Evolutionary conservation across 30 jellyfish, hydroid and myxozoan genomes (phyloP).

Genomic region (Aurelia coerulea): DNA sequence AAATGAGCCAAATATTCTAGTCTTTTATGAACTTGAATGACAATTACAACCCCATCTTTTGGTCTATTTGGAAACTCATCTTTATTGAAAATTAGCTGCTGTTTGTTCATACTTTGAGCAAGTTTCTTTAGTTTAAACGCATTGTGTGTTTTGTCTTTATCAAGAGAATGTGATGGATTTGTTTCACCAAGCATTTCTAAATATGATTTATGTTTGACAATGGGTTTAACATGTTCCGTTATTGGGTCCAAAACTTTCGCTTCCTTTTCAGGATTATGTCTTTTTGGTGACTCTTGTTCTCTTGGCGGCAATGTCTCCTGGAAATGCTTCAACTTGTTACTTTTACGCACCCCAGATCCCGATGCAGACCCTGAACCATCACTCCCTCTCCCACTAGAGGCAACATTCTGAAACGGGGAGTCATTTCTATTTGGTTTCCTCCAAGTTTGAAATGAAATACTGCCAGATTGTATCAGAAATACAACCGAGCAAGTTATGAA

Average conservation of each 20-base stretch:
- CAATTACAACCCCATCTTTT: constrained; percentile 74
- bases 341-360: constrained; percentile 29
- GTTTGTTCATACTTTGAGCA: constrained; percentile 63
- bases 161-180: constrained; percentile 53
- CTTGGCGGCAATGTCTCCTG: not conserved
- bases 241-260: no score
- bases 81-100: constrained; percentile 63
- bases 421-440: not conserved
- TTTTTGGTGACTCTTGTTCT: not conserved
- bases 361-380: constrained; percentile 8
- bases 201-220: constrained; percentile 1
- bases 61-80: constrained; percentile 64
- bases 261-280: not conserved
- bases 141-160: constrained; percentile 48
- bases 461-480: constrained; percentile 3
- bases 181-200: constrained; percentile 43
- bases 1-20: constrained; percentile 81
- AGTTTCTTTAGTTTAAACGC: constrained; percentile 54
- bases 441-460: not conserved
- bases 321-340: not conserved
- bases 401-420: no score
- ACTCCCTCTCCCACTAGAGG: no score
- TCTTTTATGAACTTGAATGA: constrained; percentile 93
- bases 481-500: not conserved
- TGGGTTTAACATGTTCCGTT: no score